Evolutionary conservation across 1,140 invertebrate genomes (phyloP).

Genomic region (Liolophura sinensis): DNA sequence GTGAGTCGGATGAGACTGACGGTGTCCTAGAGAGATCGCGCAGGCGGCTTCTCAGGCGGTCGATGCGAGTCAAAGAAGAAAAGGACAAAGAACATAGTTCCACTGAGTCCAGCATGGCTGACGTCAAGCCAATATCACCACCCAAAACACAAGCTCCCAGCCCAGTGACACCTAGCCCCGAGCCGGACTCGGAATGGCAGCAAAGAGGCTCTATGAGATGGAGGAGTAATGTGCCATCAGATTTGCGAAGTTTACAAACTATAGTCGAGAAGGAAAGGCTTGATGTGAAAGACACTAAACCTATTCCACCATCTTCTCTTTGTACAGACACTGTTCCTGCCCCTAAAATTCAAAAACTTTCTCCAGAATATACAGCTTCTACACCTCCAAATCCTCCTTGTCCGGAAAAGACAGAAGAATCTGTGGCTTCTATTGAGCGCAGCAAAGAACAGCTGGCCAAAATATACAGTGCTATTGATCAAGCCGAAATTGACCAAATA

Average conservation of each 20-base stretch:
- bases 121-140: too few relatives aligned
- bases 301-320: not conserved
- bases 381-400: not conserved
- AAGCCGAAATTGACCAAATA: too few relatives aligned
- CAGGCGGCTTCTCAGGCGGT: too few relatives aligned
- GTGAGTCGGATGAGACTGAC: too few relatives aligned
- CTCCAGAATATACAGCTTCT: too few relatives aligned
- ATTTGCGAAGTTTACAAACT: slow-evolving; percentile 22
- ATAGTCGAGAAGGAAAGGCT: slow-evolving; percentile 39
- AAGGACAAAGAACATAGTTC: too few relatives aligned
- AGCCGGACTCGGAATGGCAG: not conserved
- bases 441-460: not conserved
- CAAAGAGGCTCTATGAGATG: slow-evolving; percentile 11
- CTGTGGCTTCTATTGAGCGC: not conserved
- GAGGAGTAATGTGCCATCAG: slow-evolving; percentile 24
- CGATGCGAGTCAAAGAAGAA: too few relatives aligned
- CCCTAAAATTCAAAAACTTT: too few relatives aligned
- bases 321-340: not conserved
- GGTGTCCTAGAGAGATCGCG: too few relatives aligned
- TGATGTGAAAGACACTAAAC: slow-evolving; percentile 6
- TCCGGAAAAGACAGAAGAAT: not conserved
- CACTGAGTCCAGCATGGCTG: too few relatives aligned
- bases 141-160: too few relatives aligned
- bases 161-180: not conserved
- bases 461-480: not conserved